phyloP scores from a whole-genome alignment of 2,113 vertebrate genomes.

The Pristiophorus japonicus region DNA sequence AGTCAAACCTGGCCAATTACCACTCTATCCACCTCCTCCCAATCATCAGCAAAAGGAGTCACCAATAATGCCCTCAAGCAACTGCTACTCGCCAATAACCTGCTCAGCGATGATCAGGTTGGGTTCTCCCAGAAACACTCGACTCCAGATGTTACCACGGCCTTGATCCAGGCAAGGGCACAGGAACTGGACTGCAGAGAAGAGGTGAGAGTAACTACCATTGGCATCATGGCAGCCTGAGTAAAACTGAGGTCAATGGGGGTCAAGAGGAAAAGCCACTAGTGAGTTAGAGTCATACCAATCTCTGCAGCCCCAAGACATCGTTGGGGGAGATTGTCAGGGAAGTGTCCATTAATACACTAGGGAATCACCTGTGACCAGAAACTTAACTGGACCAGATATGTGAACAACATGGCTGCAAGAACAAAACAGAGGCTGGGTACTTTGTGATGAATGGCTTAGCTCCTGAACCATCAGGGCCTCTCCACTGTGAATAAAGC shows the following conservation, averaged over 20 bases:
- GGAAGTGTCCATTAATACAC: background rate
- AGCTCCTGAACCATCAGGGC: background rate
- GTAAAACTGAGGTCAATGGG: background rate
- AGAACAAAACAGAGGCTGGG: background rate
- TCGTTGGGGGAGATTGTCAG: background rate
- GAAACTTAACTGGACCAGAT: background rate
- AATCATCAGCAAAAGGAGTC: background rate
- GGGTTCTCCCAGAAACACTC: background rate
- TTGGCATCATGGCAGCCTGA: background rate
- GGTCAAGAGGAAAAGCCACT: background rate
- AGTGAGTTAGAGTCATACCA: background rate
- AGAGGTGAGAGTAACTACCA: background rate
- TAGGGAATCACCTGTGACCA: background rate
- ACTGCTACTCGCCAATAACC: background rate
- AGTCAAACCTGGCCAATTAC: background rate
- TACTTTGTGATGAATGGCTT: background rate
- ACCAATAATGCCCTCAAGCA: background rate
- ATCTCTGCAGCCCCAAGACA: background rate
- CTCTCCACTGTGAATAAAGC: background rate
- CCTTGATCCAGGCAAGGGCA: background rate
- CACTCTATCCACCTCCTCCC: background rate
- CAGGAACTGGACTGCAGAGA: background rate
- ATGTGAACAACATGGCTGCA: background rate
- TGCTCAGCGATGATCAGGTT: background rate
- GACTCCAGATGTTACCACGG: background rate